phyloP scores from a whole-genome alignment of 2,888 invertebrate species.

The Orgyia antiqua region DNA sequence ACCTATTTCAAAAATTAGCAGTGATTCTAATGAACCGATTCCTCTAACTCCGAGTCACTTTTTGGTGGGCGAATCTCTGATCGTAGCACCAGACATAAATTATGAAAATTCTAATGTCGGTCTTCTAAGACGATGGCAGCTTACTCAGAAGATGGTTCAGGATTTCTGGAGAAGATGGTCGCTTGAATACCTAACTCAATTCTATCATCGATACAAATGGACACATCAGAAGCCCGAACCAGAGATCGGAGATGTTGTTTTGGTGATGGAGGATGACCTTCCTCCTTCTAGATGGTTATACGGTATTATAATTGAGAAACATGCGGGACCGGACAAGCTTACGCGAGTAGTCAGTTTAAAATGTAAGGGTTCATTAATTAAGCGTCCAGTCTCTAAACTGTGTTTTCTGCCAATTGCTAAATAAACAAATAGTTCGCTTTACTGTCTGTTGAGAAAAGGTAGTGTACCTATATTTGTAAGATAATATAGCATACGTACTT shows the following conservation, averaged over 20 bases:
- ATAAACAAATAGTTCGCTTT: too few species aligned
- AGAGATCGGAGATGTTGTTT: slow-evolving; percentile 5
- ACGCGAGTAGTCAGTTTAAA: slow-evolving; percentile 6
- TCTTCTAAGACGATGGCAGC: slow-evolving; percentile 16
- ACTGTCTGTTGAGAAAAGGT: too few species aligned
- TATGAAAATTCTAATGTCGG: slow-evolving; percentile 1
- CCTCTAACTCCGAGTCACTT: slow-evolving; percentile 27
- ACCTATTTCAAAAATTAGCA: slow-evolving; percentile 1
- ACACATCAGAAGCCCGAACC: slow-evolving; percentile 1
- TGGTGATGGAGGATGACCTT: slow-evolving; percentile 1
- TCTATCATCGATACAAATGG: slow-evolving; percentile 4
- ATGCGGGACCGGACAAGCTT: slow-evolving; percentile 2
- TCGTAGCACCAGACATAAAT: too few species aligned
- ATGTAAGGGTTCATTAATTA: slow-evolving; percentile 6
- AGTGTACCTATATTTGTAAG: too few species aligned
- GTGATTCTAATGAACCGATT: slow-evolving; percentile 1
- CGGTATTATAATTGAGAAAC: background rate
- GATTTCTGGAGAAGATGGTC: slow-evolving; percentile 21
- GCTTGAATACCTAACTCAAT: slow-evolving; percentile 3
- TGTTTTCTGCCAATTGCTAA: slow-evolving; percentile 4
- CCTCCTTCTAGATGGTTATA: slow-evolving; percentile 4
- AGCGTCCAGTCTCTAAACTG: slow-evolving; percentile 3
- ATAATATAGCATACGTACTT: too few species aligned
- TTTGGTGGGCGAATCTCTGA: slow-evolving; percentile 17
- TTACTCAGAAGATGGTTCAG: slow-evolving; percentile 14